Evolutionary conservation across 2,797 vertebrate genomes (phyloP).

Genomic region (Xerus rutilus): DNA sequence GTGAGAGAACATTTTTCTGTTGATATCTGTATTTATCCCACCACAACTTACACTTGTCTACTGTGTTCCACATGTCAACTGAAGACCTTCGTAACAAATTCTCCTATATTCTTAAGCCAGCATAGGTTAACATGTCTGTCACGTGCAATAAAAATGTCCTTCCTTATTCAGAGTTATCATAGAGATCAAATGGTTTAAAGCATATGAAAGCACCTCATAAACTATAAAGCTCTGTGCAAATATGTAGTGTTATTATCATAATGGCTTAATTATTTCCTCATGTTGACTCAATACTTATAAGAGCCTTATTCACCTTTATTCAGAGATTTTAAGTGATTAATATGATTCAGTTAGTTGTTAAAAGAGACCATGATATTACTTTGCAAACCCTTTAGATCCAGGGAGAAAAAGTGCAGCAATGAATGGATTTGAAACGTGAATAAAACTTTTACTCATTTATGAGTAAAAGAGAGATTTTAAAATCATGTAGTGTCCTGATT

Average conservation of each 20-base stretch:
- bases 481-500: background rate
- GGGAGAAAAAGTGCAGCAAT: background rate
- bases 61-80: background rate
- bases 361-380: background rate
- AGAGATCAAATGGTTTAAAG: constrained; percentile 31
- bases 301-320: background rate
- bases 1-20: background rate
- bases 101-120: background rate
- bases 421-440: background rate
- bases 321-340: background rate
- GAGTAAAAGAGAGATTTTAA: background rate
- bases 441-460: background rate
- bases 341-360: background rate
- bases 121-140: background rate
- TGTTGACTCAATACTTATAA: constrained; percentile 31
- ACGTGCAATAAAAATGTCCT: background rate
- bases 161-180: background rate
- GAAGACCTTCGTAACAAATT: background rate
- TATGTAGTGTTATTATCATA: background rate
- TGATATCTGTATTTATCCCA: background rate
- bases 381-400: background rate
- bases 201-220: background rate
- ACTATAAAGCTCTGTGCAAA: constrained; percentile 23
- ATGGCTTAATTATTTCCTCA: background rate
- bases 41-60: background rate